Evolutionary conservation across 1,140 invertebrate species (phyloP), one percentile per base, ranked within the genome.

Genomic region (Drosophila burlai): DNA sequence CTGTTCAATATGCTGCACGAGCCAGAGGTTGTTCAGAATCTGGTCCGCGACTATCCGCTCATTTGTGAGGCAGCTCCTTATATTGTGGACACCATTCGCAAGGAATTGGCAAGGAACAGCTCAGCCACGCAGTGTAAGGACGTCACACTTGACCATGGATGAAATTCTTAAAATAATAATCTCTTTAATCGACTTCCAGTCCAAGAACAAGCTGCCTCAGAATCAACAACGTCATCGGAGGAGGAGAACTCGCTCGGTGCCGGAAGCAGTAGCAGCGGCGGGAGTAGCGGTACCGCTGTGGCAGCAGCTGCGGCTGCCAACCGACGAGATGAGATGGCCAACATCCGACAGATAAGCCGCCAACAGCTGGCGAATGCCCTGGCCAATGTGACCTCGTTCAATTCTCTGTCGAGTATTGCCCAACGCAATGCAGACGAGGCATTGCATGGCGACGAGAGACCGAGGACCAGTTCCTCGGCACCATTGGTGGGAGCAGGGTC

Each of bases 341-440:
- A 89, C n/a, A 93, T 93, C 52, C 85, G 92, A 0, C 83, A 86
- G 49, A 93, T 93, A 7, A 93, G 89, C 63, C 92, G 92, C 11
- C 91, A 92, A 16, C 92, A 93, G 57, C 43, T 93, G 47, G 90
- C 87, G 13, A 87, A 84, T 45, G 92, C 92, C 2, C 63, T 93
- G 36, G 76, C 84, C 0, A 80, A 87, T 50, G 91, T 86, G 10
- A 80, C 81, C 47, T 91, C 92, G 24, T 80, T 92, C 6, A 93
- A 93, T 60, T 93, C 92, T 10, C 60, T 93, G 1, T 92, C 91
- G 1, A 93, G 81, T 42, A 93, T 93, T 45, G 92, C 92, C 2
- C 89, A 93, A 55, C 65, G 92, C 2, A 84, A 92, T 71, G 78
- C 76, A 21, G 91, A 91, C 29, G 76, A 90, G 34, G 81, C 84